These are phyloP conservation scores for Gobiocypris rarus DNA, from an alignment of 2,113 vertebrate genomes.

Conservation along the genomic window DNA sequence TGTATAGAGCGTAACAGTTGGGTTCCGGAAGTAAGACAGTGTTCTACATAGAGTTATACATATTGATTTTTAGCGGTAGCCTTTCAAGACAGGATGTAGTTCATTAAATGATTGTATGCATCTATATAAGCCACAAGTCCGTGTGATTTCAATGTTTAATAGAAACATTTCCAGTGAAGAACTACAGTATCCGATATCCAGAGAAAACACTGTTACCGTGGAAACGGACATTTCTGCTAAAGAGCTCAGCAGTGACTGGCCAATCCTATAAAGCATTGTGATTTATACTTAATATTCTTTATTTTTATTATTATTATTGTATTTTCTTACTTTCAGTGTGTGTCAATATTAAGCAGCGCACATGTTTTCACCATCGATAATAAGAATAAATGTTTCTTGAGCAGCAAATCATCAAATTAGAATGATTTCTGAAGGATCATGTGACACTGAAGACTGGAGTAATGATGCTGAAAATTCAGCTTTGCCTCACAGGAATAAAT, in stretches of 20 bases:
- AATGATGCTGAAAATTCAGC: no score
- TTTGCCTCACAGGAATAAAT: no score
- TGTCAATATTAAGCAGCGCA: no score
- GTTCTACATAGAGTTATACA: not conserved
- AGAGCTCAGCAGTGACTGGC: not conserved
- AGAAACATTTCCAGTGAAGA: not conserved
- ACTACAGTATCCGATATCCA: not conserved
- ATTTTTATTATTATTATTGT: no score
- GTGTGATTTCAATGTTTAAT: not conserved
- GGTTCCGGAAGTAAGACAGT: not conserved
- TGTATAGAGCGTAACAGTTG: not conserved
- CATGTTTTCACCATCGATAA: no score
- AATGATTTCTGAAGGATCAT: no score
- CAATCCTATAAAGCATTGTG: not conserved
- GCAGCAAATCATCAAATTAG: no score
- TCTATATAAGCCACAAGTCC: not conserved
- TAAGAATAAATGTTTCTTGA: no score
- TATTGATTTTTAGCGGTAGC: not conserved
- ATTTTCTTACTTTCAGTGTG: no score
- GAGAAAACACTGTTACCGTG: conserved; percentile 14
- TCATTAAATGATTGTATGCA: not conserved
- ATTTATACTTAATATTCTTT: not conserved
- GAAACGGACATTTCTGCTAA: not conserved
- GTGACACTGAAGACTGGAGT: no score
- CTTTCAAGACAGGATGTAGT: not conserved